These are phyloP conservation scores for Hofmannophila pseudospretella DNA, from an alignment of 2,888 invertebrate genomes.

Conservation along the genomic window DNA sequence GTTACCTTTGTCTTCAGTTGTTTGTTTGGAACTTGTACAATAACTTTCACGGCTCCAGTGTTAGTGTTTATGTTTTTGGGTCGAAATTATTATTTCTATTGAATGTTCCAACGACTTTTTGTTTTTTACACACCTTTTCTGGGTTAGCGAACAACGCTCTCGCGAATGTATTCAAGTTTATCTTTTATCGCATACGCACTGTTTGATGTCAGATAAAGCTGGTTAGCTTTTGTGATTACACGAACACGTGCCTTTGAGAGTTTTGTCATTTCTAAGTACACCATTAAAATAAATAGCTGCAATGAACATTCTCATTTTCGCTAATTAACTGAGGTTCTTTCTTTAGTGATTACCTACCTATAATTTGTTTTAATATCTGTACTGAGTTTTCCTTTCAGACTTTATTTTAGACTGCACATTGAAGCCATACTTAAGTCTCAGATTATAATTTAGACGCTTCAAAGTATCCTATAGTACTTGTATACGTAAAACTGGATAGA, in stretches of 20 bases:
- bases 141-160: constrained; percentile 22
- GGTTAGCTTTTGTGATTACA: constrained; percentile 29
- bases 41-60: constrained; percentile 5
- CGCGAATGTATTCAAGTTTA: constrained; percentile 44
- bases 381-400: no score
- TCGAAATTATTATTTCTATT: neutral
- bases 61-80: no score
- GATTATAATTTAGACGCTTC: no score
- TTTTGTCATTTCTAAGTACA: constrained; percentile 1
- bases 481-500: neutral
- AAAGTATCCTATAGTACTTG: no score
- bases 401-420: no score
- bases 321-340: neutral
- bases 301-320: neutral
- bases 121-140: constrained; percentile 2
- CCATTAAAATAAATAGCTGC: neutral
- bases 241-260: constrained; percentile 2
- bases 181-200: constrained; percentile 42
- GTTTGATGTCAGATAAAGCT: constrained; percentile 53
- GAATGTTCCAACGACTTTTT: neutral
- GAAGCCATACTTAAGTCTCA: no score
- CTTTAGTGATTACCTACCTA: neutral
- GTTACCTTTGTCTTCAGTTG: constrained; percentile 11
- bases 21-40: neutral
- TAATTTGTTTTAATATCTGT: no score